phyloP scores from a whole-genome alignment of 2,888 invertebrate genomes.

The Andricus quercusramuli region DNA sequence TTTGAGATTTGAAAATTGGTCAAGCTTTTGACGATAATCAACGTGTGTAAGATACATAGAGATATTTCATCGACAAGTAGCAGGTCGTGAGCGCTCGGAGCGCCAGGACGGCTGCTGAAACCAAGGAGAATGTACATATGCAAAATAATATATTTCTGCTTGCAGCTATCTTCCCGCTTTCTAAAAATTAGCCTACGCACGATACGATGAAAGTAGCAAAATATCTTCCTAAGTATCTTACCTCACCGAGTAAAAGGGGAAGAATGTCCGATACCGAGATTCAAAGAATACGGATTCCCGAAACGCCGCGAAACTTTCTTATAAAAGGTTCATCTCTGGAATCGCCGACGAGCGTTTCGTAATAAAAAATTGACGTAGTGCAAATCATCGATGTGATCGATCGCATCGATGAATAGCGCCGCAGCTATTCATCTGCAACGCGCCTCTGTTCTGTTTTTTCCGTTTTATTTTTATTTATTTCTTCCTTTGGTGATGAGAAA shows the following conservation, averaged over 20 bases:
- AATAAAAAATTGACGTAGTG: constrained; percentile 54
- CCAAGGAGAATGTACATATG: neutral
- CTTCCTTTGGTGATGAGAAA: constrained; percentile 1
- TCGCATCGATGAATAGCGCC: constrained; percentile 17
- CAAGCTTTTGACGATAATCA: constrained; percentile 46
- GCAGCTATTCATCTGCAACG: constrained; percentile 20
- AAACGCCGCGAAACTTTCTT: constrained; percentile 63
- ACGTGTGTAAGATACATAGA: constrained; percentile 67
- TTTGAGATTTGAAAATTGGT: constrained; percentile 16
- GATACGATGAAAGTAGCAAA: constrained; percentile 57
- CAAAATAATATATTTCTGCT: neutral
- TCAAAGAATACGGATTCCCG: constrained; percentile 46
- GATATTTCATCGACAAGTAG: constrained; percentile 53
- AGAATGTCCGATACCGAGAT: constrained; percentile 70
- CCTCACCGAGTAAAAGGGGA: constrained; percentile 62
- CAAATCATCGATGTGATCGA: constrained; percentile 44
- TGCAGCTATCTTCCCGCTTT: neutral
- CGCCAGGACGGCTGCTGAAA: neutral
- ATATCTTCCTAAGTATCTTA: constrained; percentile 67
- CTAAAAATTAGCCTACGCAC: constrained; percentile 2
- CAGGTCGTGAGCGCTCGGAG: neutral
- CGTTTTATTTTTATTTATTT: constrained; percentile 28
- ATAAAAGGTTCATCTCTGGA: constrained; percentile 25
- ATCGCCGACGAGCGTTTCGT: constrained; percentile 49
- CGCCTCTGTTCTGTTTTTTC: constrained; percentile 8